phyloP scores from a whole-genome alignment of 2,888 invertebrate genomes.

The Crioceris asparagi region DNA sequence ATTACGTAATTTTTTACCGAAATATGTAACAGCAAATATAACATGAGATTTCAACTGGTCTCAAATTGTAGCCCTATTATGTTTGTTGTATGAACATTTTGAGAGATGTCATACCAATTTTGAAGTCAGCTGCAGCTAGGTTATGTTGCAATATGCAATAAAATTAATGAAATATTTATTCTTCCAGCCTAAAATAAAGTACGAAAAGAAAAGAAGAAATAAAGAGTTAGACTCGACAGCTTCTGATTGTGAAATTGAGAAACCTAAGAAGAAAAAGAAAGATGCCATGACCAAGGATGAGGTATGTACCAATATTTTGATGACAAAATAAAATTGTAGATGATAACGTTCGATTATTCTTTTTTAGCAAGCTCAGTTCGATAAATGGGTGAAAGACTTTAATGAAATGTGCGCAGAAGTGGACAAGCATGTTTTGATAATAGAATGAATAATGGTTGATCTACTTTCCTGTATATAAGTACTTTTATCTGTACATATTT shows the following conservation, averaged over 20 bases:
- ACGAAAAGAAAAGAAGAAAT: slow-evolving; percentile 7
- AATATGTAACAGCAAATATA: too few species aligned
- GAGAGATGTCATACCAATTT: too few species aligned
- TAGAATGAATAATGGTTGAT: slow-evolving; percentile 34
- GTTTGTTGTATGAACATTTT: too few species aligned
- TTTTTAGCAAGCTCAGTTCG: slow-evolving; percentile 39
- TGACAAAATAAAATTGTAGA: background rate
- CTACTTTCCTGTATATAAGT: background rate
- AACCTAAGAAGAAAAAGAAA: slow-evolving; percentile 13
- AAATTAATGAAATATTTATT: too few species aligned
- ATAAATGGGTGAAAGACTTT: slow-evolving; percentile 45
- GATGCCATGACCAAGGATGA: slow-evolving; percentile 15
- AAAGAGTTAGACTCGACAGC: slow-evolving; percentile 6
- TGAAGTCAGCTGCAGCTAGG: background rate
- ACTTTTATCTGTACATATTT: background rate
- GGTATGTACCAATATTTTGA: too few species aligned
- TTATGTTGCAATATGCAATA: slow-evolving; percentile 1
- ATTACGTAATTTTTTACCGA: too few species aligned
- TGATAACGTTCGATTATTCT: too few species aligned
- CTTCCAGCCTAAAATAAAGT: slow-evolving; percentile 8
- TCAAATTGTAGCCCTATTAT: too few species aligned
- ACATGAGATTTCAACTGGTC: too few species aligned
- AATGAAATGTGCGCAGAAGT: slow-evolving; percentile 50
- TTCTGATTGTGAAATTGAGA: slow-evolving; percentile 6
- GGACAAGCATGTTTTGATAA: slow-evolving; percentile 40